phyloP scores from a whole-genome alignment of 2,888 invertebrate genomes.

The Microplitis manilae region DNA sequence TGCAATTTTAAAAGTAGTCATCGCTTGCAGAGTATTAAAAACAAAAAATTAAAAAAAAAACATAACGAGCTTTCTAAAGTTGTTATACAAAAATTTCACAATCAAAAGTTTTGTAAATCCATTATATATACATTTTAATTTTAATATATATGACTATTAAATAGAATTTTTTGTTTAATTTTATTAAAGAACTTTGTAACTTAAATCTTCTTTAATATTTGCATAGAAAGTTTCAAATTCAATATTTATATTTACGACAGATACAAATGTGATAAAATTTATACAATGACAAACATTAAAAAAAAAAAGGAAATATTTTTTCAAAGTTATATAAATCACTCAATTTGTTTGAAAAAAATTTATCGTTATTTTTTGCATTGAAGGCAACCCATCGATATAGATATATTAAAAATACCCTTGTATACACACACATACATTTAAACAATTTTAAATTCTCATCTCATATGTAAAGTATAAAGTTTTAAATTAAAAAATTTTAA shows the following conservation, averaged over 20 bases:
- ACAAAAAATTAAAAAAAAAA: slow-evolving; percentile 4
- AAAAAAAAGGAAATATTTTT: slow-evolving; percentile 17
- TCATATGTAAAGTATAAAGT: background rate
- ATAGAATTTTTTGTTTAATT: too few species aligned
- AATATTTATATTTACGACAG: background rate
- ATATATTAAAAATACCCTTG: background rate
- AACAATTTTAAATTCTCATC: background rate
- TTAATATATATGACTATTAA: background rate
- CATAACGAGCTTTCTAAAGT: background rate
- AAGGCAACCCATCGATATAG: background rate
- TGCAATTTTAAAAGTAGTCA: background rate
- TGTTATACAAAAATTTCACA: background rate
- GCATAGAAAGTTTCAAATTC: background rate
- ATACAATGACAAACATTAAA: background rate
- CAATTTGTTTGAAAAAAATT: slow-evolving; percentile 22
- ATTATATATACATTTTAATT: background rate
- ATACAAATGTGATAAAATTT: background rate
- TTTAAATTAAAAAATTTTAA: background rate
- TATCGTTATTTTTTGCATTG: slow-evolving; percentile 18
- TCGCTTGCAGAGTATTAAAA: background rate
- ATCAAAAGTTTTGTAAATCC: background rate
- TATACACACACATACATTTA: background rate
- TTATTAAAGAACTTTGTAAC: too few species aligned
- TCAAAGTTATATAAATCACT: slow-evolving; percentile 20
- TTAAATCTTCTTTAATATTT: too few species aligned